phyloP scores from a whole-genome alignment of 2,113 vertebrate genomes.

The Amazona vittata region DNA sequence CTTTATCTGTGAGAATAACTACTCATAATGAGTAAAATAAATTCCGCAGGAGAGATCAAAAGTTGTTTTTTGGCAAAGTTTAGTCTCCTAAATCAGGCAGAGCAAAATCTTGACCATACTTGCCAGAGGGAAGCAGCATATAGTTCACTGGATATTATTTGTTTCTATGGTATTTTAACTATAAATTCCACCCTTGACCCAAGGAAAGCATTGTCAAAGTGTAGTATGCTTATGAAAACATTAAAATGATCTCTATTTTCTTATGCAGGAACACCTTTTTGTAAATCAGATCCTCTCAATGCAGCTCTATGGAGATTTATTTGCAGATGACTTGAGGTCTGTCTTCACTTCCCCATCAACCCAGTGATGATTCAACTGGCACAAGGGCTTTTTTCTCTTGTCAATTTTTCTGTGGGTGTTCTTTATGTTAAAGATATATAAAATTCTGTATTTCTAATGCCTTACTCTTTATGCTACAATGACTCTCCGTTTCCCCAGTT shows the following conservation, averaged over 20 bases:
- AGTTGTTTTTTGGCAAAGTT: background rate
- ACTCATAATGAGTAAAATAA: background rate
- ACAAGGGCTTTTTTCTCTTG: background rate
- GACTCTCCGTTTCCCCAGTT: background rate
- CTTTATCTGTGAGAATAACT: background rate
- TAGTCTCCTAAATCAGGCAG: background rate
- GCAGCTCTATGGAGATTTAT: background rate
- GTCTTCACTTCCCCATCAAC: background rate
- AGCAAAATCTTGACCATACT: background rate
- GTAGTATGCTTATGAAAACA: background rate
- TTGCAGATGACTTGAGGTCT: background rate
- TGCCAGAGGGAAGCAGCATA: background rate
- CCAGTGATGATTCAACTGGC: rapidly evolving
- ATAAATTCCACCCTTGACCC: background rate
- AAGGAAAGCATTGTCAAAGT: background rate
- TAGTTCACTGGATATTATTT: background rate
- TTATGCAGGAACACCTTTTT: background rate
- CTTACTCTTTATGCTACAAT: background rate
- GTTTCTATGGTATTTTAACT: background rate
- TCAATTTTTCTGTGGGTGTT: background rate
- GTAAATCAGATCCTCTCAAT: background rate
- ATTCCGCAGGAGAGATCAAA: background rate
- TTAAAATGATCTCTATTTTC: background rate
- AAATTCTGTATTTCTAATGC: background rate
- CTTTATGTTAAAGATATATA: background rate